A percentile compares a stretch with the other conserved stretches of the same genome.
Conservation (phyloP, 2,113 vertebrate species). For the Forbesichthys papilliferus region DNA sequence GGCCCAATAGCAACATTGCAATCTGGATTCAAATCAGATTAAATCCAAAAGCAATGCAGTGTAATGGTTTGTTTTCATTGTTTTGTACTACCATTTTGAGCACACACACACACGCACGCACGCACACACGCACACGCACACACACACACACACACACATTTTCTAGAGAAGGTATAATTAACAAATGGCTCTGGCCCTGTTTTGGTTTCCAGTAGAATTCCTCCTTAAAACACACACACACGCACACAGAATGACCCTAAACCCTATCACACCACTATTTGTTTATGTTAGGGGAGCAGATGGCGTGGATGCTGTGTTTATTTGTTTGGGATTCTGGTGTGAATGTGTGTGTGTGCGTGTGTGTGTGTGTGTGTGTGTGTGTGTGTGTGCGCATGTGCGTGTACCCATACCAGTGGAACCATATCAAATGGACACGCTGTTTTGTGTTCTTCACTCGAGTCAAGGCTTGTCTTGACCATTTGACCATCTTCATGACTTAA, state of each 20-base stretch:
- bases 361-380: background rate
- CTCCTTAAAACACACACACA: conserved; percentile 2
- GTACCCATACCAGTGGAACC: background rate
- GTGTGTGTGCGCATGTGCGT: background rate
- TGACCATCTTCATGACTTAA: background rate
- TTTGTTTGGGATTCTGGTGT: background rate
- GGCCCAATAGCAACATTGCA: background rate
- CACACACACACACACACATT: background rate
- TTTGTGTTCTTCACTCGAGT: background rate
- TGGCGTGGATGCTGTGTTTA: conserved; percentile 21
- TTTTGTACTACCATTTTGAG: background rate
- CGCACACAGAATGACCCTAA: background rate
- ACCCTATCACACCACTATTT: background rate
- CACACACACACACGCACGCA: conserved; percentile 8
- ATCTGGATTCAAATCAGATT: background rate
- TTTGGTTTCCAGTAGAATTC: background rate
- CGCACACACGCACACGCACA: background rate
- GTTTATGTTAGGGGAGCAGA: conserved; percentile 31
- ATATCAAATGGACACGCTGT: too few relatives aligned
- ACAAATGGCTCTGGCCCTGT: background rate
- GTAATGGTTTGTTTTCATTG: background rate
- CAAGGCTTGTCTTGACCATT: background rate
- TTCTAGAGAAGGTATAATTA: background rate
- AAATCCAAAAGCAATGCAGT: background rate
- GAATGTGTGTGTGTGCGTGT: background rate